Base-by-base conservation (phyloP, 2,888 invertebrate genomes). In the Leucophenga montana region DNA sequence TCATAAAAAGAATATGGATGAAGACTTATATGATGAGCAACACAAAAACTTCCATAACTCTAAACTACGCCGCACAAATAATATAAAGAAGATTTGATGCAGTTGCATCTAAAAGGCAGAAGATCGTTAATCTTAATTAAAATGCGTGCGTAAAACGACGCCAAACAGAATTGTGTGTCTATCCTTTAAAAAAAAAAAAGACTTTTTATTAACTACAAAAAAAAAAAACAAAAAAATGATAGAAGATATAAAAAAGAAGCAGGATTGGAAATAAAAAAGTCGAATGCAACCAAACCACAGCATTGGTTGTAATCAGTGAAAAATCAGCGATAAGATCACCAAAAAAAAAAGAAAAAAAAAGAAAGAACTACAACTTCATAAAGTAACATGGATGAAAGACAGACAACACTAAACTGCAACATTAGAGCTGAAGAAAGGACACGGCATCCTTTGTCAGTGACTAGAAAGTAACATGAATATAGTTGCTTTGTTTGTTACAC, bases 51-150 rank as follows among this genome's bases (percentile, higher is more conserved):
- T 9, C 22, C 62, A 14, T 48, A 48, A 13, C n/a, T 46, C n/a
- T 16, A 13, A 50, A 48, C n/a, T 48, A 4, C 16, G 18, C 27
- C 27, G 20, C 44, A 20, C 9, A 46, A 46, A 62, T 64, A 16
- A 16, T 11, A 39, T 11, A 39, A 39, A 39, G 8, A 39, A 5
- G 39, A 39, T 39, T 11, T 11, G 18, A 18, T n/a, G 22, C 11
- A 14, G 3, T 54, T 54, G 11, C 13, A 16, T 3, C 39, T n/a
- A 61, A 61, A 39, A 16, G 16, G n/a, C 46, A 64, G 22, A 31
- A 64, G 62, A 64, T 64, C 48, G 62, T 64, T 64, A 64, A 64
- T 64, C 62, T 64, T 64, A 64, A 64, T 64, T 64, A 64, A 48
- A 64, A 64, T 22, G 20, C 13, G 39, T 20, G 48, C 46, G 62